Percentiles rank a stretch among this genome's conserved stretches.
Conservation (phyloP, 2,113 vertebrate species). For the Catharus fuscescens region DNA sequence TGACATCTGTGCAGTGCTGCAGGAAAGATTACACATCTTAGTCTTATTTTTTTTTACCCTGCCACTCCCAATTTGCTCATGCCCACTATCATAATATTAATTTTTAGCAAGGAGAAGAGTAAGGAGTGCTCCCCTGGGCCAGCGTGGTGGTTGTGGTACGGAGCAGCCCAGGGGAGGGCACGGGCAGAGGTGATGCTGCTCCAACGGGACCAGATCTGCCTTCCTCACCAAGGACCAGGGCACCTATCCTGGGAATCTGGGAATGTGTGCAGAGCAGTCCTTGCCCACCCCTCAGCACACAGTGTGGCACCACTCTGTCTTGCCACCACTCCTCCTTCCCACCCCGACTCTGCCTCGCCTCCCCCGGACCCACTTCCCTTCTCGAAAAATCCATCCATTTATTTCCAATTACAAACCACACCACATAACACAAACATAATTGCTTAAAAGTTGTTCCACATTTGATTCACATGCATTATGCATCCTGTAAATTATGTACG, state of each 20-base stretch:
- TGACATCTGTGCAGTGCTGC: conserved; percentile 52
- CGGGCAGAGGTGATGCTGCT: fast-evolving
- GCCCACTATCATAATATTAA: background rate
- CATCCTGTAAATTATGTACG: conserved; percentile 76
- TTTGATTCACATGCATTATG: conserved; percentile 77
- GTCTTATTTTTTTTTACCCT: conserved; percentile 14
- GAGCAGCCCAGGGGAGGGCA: background rate
- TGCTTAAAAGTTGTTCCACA: conserved; percentile 78
- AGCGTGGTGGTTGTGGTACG: fast-evolving
- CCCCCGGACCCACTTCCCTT: background rate
- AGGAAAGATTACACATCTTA: conserved; percentile 36
- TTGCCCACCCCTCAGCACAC: background rate
- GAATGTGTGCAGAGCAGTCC: background rate
- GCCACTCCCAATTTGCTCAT: conserved; percentile 59
- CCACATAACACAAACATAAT: conserved; percentile 80
- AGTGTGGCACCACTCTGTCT: background rate
- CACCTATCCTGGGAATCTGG: fast-evolving
- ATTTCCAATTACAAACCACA: conserved; percentile 77
- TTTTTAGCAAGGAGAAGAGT: conserved; percentile 43
- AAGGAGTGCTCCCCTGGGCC: conserved; percentile 30
- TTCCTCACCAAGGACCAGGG: background rate
- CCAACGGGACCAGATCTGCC: background rate
- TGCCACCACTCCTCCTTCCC: background rate
- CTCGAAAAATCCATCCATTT: conserved; percentile 70
- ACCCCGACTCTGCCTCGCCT: background rate